Percentiles rank a stretch among this genome's conserved stretches.
Conservation (phyloP, 1,140 invertebrate genomes). For the Lutraria rhynchaena region DNA sequence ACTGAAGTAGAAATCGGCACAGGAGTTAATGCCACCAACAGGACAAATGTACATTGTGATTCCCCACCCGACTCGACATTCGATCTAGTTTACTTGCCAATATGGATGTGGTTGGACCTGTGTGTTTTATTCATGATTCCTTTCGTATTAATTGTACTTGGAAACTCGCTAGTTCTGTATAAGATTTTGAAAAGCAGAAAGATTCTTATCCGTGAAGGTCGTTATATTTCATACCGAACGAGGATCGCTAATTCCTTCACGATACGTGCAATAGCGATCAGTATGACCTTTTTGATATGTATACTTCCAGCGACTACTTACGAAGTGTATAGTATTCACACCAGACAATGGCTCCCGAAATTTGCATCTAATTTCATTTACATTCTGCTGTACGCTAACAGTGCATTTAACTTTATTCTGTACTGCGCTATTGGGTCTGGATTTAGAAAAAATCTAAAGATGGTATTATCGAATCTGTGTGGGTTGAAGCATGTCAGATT, state of each 20-base stretch:
- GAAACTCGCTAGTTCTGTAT: slow-evolving; percentile 40
- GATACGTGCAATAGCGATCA: slow-evolving; percentile 40
- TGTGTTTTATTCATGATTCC: slow-evolving; percentile 23
- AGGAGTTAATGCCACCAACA: background rate
- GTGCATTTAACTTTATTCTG: slow-evolving; percentile 44
- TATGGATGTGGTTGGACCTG: slow-evolving; percentile 48
- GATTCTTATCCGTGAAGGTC: slow-evolving; percentile 1
- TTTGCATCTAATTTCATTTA: slow-evolving; percentile 10
- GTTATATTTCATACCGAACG: slow-evolving; percentile 14
- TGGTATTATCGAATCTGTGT: background rate
- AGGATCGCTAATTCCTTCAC: slow-evolving; percentile 44
- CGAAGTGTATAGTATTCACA: slow-evolving; percentile 17
- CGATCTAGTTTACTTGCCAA: slow-evolving; percentile 1
- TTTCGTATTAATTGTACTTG: slow-evolving; percentile 34
- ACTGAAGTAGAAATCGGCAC: background rate
- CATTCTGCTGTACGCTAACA: slow-evolving; percentile 46
- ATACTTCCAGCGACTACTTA: slow-evolving; percentile 11
- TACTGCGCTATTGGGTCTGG: slow-evolving; percentile 48
- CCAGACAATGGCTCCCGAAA: background rate
- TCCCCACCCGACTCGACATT: background rate
- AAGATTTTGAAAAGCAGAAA: slow-evolving; percentile 40
- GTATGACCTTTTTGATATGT: slow-evolving; percentile 38
- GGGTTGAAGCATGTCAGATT: background rate
- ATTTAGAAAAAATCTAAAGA: slow-evolving; percentile 40
- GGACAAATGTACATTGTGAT: slow-evolving; percentile 9